These are phyloP conservation scores for Chrysopilus asiliformis DNA, from an alignment of 2,888 invertebrate genomes.

Conservation along the genomic window DNA sequence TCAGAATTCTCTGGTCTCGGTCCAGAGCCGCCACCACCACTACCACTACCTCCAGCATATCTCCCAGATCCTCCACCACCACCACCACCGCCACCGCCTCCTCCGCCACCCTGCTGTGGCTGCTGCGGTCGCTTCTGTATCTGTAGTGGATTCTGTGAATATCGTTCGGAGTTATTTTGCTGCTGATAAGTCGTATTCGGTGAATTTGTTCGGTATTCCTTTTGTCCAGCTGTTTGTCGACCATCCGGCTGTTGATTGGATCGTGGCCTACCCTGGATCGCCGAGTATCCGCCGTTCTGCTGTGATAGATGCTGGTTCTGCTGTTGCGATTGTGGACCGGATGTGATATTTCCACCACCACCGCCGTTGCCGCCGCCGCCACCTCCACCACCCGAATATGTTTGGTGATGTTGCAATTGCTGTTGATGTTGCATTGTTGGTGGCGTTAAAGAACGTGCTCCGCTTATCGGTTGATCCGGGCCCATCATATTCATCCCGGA, in stretches of 20 bases:
- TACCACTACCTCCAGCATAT: background rate
- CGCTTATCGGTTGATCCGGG: conserved; percentile 8
- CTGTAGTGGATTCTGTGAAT: background rate
- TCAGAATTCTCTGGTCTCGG: conserved; percentile 17
- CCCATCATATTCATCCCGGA: conserved; percentile 1
- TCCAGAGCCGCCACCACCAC: background rate
- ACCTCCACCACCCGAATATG: conserved; percentile 1
- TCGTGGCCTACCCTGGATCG: conserved; percentile 13
- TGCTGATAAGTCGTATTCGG: conserved; percentile 14
- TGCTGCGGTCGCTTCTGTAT: background rate
- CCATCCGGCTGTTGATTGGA: conserved; percentile 9
- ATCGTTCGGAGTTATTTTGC: conserved; percentile 6
- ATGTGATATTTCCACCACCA: conserved; percentile 9
- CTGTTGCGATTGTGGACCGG: conserved; percentile 1
- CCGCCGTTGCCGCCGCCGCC: conserved; percentile 16
- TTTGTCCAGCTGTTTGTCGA: conserved; percentile 12
- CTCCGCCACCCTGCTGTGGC: conserved; percentile 8
- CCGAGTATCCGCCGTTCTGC: conserved; percentile 10
- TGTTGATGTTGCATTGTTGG: conserved; percentile 23
- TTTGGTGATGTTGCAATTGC: conserved; percentile 20
- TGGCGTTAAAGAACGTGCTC: conserved; percentile 18
- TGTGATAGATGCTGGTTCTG: conserved; percentile 9
- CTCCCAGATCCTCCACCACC: conserved; percentile 2
- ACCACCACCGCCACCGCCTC: conserved; percentile 10
- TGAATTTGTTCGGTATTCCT: conserved; percentile 23